Base-by-base conservation (phyloP, 2,797 vertebrate species). In the Halcyon badia region DNA sequence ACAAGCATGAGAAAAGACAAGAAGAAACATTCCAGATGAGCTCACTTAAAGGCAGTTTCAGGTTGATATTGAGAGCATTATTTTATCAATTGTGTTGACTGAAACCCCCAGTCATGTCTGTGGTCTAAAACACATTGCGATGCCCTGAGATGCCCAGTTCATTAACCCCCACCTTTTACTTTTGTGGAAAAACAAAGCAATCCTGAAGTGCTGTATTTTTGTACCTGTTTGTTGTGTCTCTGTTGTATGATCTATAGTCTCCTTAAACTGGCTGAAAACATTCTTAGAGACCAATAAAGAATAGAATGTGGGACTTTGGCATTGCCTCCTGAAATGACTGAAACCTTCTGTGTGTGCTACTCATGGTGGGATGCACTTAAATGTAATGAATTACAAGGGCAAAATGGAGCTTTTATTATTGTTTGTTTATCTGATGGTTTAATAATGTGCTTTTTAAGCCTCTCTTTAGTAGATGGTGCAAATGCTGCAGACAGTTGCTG, bases 11-110 rank as follows among this genome's bases (percentile, higher is more conserved):
- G 85, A 83, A 71, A 93, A 83, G 37, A 68, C 14, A 35, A 71
- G 25, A 33, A 89, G 39, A 83, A 91, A 58, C 56, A 78, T 33
- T 91, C n/a, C 62, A 92, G 86, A 84, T 90, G 75, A 94, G 62
- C 69, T 92, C 72, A 93, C 66, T 76, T 81, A 71, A 91, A 96
- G 60, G 56, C 39, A 69, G 68, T 48, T 22, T 51, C 57, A 62
- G 70, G 81, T 14, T 73, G 61, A 54, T 84, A 79, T 51, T 56
- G 92, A 42, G 44, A 89, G 33, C 68, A 75, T 54, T 48, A 61
- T 46, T 94, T 93, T 69, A 90, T 81, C 92, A 94, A 24, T 26
- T 39, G 51, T 8, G 75, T 82, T 69, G 94, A 89, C 16, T 89
- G 41, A 84, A 96, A 95, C 91, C 39, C 44, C 52, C 87, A 83